These are phyloP conservation scores for Bambusicola thoracicus DNA, from an alignment of 2,113 vertebrate genomes.

Conservation along the genomic window DNA sequence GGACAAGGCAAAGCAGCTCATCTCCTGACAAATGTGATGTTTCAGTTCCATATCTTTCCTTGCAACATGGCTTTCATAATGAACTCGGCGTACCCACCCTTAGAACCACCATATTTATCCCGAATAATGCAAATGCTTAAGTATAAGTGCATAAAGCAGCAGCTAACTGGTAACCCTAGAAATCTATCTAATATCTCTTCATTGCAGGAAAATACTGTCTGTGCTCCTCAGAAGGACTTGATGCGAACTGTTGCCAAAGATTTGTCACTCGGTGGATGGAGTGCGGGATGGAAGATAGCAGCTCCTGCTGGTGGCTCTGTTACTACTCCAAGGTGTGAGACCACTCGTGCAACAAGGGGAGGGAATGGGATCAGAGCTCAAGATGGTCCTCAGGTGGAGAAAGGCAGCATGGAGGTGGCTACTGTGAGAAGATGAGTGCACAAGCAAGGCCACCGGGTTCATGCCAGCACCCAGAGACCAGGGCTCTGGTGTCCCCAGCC, in stretches of 20 bases:
- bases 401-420: not conserved
- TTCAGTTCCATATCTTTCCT: not conserved
- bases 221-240: not conserved
- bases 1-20: not conserved
- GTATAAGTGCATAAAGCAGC: not conserved
- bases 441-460: not conserved
- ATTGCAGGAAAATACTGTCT: not conserved
- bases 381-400: not conserved
- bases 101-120: not conserved
- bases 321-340: not conserved
- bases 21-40: not conserved
- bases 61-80: not conserved
- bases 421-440: not conserved
- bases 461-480: rapidly evolving
- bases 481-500: rapidly evolving
- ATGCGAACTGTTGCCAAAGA: not conserved
- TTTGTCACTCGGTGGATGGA: not conserved
- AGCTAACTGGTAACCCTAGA: not conserved
- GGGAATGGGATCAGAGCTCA: not conserved
- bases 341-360: not conserved
- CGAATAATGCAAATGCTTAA: not conserved
- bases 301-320: not conserved
- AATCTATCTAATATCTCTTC: not conserved
- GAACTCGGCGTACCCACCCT: not conserved
- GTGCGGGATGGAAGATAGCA: not conserved